Base-by-base conservation (phyloP, 2,113 vertebrate genomes). In the Eurystomus gularis region DNA sequence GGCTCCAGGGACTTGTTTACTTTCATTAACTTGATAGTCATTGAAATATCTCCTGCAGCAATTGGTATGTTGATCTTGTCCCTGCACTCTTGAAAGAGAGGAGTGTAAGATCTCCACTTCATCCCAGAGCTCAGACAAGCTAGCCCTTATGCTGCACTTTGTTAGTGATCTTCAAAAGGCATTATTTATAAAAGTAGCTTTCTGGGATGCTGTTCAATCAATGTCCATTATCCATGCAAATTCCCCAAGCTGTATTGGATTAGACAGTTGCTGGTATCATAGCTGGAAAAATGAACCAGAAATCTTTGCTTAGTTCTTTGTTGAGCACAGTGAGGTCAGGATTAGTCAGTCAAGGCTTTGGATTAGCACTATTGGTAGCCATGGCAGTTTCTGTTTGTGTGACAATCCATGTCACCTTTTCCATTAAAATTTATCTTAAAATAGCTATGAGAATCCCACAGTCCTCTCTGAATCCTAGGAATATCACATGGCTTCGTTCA, bases 351-450 rank as follows among this genome's bases (percentile, higher is more conserved):
- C 85, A 84, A 80, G 73, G 49, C 82, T 58, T 29, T 76, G 62
- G 82, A 96, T 98, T 97, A 97, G 79, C 49, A 80, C 88, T 97
- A 95, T 68, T 88, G 89, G 95, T 97, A 98, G 96, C 94, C 96
- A 96, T 94, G 94, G 96, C 93, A 97, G 96, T 96, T 97, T 95
- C 79, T 51, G 4, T 97, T 98, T 94, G 64, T 95, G 86, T 94
- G 94, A 97, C 95, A 97, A 97, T 96, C 83, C 94, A 85, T 94
- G 83, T 82, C 94, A 96, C 88, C 91, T 94, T 92, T 94, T 52
- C 97, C 97, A 97, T 97, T 97, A 98, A 98, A 97, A 98, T 97
- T 97, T 95, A 97, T 70, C 79, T 96, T 94, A 95, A 98, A 97
- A 97, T 95, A 97, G 84, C 95, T 96, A 94, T 70, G 82, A 94